Conservation (phyloP, 1,140 invertebrate genomes). For the Brachionus manjavacas region DNA sequence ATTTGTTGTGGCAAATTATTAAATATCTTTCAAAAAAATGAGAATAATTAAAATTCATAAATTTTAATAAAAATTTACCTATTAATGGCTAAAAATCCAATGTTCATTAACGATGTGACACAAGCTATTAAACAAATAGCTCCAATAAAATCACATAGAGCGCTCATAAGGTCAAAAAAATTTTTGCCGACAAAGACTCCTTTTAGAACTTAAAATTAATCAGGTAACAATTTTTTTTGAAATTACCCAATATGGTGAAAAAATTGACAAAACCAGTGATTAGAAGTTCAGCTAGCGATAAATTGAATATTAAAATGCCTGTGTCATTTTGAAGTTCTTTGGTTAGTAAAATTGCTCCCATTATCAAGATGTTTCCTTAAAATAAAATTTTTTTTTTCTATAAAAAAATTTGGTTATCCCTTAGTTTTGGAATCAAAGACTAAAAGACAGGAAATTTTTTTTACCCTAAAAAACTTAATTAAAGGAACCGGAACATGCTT, state of each 20-base stretch:
- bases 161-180: neutral
- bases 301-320: constrained; percentile 42
- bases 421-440: too few relatives aligned
- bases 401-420: too few relatives aligned
- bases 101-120: constrained; percentile 39
- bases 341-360: neutral
- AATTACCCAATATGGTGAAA: constrained; percentile 41
- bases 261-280: constrained; percentile 41
- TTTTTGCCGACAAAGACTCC: neutral
- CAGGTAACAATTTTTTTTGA: neutral
- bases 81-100: constrained; percentile 43
- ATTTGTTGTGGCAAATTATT: constrained; percentile 35
- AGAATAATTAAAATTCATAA: neutral
- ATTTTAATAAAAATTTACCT: constrained; percentile 16
- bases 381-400: neutral
- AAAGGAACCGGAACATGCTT: too few relatives aligned
- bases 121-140: constrained; percentile 36
- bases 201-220: neutral
- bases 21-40: constrained; percentile 9
- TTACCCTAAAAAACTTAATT: too few relatives aligned
- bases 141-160: neutral
- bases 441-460: too few relatives aligned
- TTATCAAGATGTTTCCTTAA: constrained; percentile 28
- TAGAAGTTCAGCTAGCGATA: constrained; percentile 36
- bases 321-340: constrained; percentile 40